Evolutionary conservation across 2,888 invertebrate genomes (phyloP).

Genomic region (Chrysina gloriosa): DNA sequence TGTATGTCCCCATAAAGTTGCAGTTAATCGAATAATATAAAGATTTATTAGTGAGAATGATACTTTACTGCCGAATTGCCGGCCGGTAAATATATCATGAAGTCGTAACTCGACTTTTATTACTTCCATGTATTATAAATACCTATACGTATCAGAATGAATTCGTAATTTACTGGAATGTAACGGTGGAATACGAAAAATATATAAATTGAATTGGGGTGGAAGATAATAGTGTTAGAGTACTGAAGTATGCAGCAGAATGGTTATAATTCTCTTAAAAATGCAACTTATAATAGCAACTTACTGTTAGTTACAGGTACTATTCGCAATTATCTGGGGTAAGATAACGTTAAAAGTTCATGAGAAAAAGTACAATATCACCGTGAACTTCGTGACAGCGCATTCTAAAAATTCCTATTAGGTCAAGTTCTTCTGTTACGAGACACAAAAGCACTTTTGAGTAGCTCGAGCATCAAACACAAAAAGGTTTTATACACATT

Average conservation of each 20-base stretch:
- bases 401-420: neutral
- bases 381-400: neutral
- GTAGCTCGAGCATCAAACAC: neutral
- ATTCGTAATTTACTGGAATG: neutral
- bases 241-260: no score
- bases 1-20: neutral
- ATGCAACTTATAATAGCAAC: no score
- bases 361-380: neutral
- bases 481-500: slow-evolving; percentile 2
- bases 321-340: no score
- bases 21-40: slow-evolving; percentile 31
- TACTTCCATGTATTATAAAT: neutral
- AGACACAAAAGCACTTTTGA: slow-evolving; percentile 2
- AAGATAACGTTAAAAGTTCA: neutral
- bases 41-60: slow-evolving; percentile 6
- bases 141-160: neutral
- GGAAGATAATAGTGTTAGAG: no score
- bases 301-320: no score
- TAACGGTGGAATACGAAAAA: no score
- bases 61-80: slow-evolving; percentile 16
- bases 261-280: no score
- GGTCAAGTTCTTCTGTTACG: slow-evolving; percentile 5
- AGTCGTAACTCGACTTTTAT: slow-evolving; percentile 17
- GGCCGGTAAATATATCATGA: neutral
- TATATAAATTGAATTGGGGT: no score